Base-by-base conservation (phyloP, 2,888 invertebrate species). In the Lingula anatina region DNA sequence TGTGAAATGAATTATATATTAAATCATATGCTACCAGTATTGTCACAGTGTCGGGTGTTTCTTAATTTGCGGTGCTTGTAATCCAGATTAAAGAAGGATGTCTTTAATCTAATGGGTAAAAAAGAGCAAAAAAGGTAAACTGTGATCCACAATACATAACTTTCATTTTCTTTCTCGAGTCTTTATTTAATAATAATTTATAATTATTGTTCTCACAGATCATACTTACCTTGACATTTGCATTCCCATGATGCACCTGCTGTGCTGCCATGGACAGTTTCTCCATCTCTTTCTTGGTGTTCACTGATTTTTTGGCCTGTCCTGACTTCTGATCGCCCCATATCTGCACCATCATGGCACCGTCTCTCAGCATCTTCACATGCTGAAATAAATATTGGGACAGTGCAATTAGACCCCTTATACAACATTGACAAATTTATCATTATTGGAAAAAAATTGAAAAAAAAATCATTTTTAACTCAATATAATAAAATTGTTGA, bases 261-360 rank as follows among this genome's bases (percentile, higher is more conserved):
- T 63, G 61, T 27, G 61, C 60, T 20, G 59, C 52, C 37, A 60
- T 36, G 23, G 61, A 51, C 23, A 60, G 49, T 28, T 62, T 60
- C 27, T 61, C 48, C 31, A 68, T 56, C 27, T 54, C 56, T 37
- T 63, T 51, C 20, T 61, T 64, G 5, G 66, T 67, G 55, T 65
- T 66, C 43, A 64, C 52, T 5, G 21, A 47, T 28, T 58, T 64
- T 55, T 71, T 70, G 24, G 55, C 49, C 52, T 68, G 66, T 3
- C 57, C 55, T 21, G 70, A 65, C 28, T 75, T 68, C 59, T 82
- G 81, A 52, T 78, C 78, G 12, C 81, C 82, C 77, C 77, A 79
- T 20, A 82, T 71, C 53, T 79, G 77, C 18, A 82, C 73, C 54
- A 76, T 73, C 43, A 81, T 65, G 46, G 73, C 77, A 7, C 75